Evolutionary conservation across 2,888 invertebrate genomes (phyloP), one percentile per base, ranked within the genome.

Genomic region (Margaritifera margaritifera): DNA sequence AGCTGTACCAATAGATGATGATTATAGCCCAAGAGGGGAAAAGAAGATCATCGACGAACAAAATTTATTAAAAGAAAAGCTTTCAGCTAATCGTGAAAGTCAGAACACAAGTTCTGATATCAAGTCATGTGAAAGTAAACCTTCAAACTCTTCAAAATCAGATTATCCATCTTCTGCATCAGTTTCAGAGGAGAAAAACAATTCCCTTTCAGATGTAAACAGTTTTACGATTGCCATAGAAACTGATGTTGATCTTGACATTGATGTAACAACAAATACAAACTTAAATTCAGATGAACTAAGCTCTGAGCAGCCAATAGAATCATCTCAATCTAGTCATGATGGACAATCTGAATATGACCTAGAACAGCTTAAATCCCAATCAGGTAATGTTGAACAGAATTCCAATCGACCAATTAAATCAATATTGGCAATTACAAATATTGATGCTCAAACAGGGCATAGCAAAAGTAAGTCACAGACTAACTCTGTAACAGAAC

Each of bases 391-490:
- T 27, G 67, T 66, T n/a, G 72, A 62, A 27, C 18, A 57, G 2
- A 67, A 62, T 24, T 77, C 77, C 4, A 68, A 74, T 19, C 66
- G 71, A 42, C 71, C 70, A 27, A 24, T 75, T 42, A 81, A 79
- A 75, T 78, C 81, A 42, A 81, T 81, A 68, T 66, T 79, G 31
- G 42, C 72, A n/a, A 66, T 66, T 25, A 68, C 64, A 31, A 66
- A 58, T 4, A 68, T 53, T 57, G 58, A 57, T n/a, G 62, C 59
- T 18, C 51, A 54, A 4, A 50, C 62, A 6, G 56, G 66, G 6
- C 51, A 25, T 55, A 59, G 64, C 15, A 65, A 68, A 27, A 66
- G 6, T 25, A 15, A 22, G 15, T 60, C 63, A 27, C 62, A 71
- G 22, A 60, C 69, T 31, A 65, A 72, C 3, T 54, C 62, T 24